Percentiles rank a stretch among this genome's conserved stretches.
Conservation (phyloP, 1,140 invertebrate species). For the Procambarus clarkii region DNA sequence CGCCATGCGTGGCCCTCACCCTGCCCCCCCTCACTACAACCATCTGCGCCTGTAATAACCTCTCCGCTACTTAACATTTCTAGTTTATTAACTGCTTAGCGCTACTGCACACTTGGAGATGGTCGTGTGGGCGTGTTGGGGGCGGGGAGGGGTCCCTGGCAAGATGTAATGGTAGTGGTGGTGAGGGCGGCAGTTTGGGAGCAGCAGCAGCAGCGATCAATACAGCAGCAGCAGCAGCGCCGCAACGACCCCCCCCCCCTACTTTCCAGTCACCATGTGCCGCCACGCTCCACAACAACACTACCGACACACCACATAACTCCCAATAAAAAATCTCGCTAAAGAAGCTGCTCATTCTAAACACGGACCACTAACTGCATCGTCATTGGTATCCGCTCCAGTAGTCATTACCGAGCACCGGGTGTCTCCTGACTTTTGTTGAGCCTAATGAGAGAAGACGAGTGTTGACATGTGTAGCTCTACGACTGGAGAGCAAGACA, state of each 20-base stretch:
- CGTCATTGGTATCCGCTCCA: not conserved
- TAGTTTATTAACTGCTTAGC: not conserved
- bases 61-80: too few species aligned
- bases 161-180: slow-evolving; percentile 28
- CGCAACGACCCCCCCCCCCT: slow-evolving; percentile 19
- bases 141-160: slow-evolving; percentile 5
- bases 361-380: not conserved
- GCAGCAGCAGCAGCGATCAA: slow-evolving; percentile 49
- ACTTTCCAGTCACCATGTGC: not conserved
- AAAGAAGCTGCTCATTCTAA: not conserved
- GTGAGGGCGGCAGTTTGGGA: slow-evolving; percentile 40
- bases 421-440: not conserved
- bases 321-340: not conserved
- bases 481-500: not conserved
- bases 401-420: too few species aligned
- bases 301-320: not conserved
- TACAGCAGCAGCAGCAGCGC: slow-evolving; percentile 51
- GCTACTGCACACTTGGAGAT: not conserved
- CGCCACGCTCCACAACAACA: slow-evolving; percentile 1
- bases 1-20: not conserved
- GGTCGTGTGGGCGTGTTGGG: not conserved
- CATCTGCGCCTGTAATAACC: not conserved
- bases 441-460: not conserved
- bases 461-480: too few species aligned
- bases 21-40: not conserved